Evolutionary conservation across 1,140 invertebrate genomes (phyloP).

Genomic region (Pseudomyrmex cubaensis): DNA sequence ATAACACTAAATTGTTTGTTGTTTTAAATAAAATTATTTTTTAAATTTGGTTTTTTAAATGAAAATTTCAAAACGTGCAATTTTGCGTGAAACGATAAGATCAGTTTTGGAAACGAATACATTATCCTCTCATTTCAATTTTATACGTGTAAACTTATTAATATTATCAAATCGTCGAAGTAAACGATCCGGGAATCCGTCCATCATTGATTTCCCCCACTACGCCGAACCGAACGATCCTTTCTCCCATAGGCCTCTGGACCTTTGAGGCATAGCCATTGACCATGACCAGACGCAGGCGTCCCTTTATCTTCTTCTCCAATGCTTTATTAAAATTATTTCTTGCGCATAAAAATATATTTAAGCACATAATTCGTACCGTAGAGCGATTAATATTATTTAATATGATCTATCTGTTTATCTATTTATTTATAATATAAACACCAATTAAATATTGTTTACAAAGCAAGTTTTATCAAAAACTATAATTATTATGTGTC

Average conservation of each 20-base stretch:
- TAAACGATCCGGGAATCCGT: constrained; percentile 75
- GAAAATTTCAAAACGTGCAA: not conserved
- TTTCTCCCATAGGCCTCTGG: constrained; percentile 66
- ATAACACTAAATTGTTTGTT: no score
- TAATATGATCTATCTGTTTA: constrained; percentile 15
- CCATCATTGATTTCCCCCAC: constrained; percentile 79
- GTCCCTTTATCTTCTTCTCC: constrained; percentile 45
- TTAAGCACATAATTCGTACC: constrained; percentile 15
- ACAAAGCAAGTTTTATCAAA: not conserved
- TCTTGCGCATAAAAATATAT: constrained; percentile 36
- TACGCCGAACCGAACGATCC: constrained; percentile 64
- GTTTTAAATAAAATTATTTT: no score
- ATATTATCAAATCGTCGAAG: constrained; percentile 71
- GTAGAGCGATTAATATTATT: constrained; percentile 33
- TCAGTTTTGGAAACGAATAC: constrained; percentile 9
- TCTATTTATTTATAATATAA: no score
- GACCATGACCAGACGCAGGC: constrained; percentile 41
- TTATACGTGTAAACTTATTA: constrained; percentile 72
- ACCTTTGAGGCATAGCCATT: constrained; percentile 54
- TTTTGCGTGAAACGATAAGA: constrained; percentile 3
- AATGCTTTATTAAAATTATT: constrained; percentile 27
- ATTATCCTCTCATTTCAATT: constrained; percentile 53
- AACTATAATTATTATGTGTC: no score
- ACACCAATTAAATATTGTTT: not conserved
- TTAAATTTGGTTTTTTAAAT: no score